Base-by-base conservation (phyloP, 2,113 vertebrate species). In the Eulemur macaco region DNA sequence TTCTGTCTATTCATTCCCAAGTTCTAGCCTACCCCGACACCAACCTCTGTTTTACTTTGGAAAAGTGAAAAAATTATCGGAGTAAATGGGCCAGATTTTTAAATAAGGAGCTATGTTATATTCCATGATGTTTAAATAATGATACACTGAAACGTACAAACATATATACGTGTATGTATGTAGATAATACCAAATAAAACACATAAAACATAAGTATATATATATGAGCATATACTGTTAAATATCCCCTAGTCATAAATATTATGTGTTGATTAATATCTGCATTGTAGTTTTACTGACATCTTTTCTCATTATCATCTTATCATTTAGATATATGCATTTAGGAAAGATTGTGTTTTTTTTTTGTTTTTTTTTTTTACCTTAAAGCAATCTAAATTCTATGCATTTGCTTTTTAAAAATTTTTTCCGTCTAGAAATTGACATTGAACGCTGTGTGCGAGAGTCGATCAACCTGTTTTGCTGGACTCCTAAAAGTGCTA, bases 391-490 rank as follows among this genome's bases (percentile, higher is more conserved):
- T 94, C 37, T 29, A 68, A 91, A 58, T 73, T 93, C 52, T 81
- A n/a, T 76, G 21, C 39, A 20, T 83, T 82, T n/a, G 0, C 21
- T 91, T 96, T 52, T 69, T 20, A 11, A n/a, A 15, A 15, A 45
- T 45, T 31, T 89, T 63, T 27, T 90, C 98, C 94, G 0, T 29
- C 10, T 97, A 99, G 99, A 99, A 98, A 99, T 99, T 18, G 99
- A 99, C 74, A 99, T 99, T 58, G 99, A 99, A 68, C 99, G 99
- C 11, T 99, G 99, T 52, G 99, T 99, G 25, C 99, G 99, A n/a
- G 99, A 99, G 98, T 99, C 99, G 0, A 99, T 99, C 98, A 99
- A 98, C 98, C 99, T 99, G 56, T 99, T 99, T 96, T 99, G 99
- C 97, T 99, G 99, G 99, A 99, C 99, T 1, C 99, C 99, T 0